Conservation (phyloP, 1,140 invertebrate genomes). For the Teleogryllus occipitalis region DNA sequence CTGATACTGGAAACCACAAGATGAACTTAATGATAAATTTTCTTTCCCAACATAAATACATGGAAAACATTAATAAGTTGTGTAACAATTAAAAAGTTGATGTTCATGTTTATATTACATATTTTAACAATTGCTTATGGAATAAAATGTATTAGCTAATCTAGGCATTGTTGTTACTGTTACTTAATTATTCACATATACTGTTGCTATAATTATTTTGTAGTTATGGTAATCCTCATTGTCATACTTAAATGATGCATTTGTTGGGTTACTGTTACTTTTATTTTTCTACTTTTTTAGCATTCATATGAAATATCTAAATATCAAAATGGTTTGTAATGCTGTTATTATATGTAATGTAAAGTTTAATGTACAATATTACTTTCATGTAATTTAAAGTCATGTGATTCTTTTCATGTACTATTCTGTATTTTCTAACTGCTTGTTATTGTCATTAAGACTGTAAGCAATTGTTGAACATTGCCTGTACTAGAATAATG, state of each 20-base stretch:
- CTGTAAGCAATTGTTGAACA: not conserved
- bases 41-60: not conserved
- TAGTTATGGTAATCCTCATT: not conserved
- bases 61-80: not conserved
- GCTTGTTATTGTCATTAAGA: not conserved
- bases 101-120: not conserved
- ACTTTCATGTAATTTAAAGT: not conserved
- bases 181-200: not conserved
- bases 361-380: not conserved
- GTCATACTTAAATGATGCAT: not conserved
- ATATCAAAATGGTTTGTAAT: not conserved
- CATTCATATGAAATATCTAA: not conserved
- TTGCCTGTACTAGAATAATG: not conserved
- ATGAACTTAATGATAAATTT: not conserved
- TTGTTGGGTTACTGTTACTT: not conserved
- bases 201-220: not conserved
- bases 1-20: conserved; percentile 3
- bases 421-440: not conserved
- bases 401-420: not conserved
- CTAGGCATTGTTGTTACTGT: not conserved
- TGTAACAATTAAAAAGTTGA: not conserved
- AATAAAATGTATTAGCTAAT: not conserved
- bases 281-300: conserved; percentile 6
- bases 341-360: not conserved
- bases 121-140: conserved; percentile 5